A percentile compares a stretch with the other conserved stretches of the same genome.
Evolutionary conservation across 2,113 vertebrate genomes (phyloP).

Genomic region (Muntiacus reevesi): DNA sequence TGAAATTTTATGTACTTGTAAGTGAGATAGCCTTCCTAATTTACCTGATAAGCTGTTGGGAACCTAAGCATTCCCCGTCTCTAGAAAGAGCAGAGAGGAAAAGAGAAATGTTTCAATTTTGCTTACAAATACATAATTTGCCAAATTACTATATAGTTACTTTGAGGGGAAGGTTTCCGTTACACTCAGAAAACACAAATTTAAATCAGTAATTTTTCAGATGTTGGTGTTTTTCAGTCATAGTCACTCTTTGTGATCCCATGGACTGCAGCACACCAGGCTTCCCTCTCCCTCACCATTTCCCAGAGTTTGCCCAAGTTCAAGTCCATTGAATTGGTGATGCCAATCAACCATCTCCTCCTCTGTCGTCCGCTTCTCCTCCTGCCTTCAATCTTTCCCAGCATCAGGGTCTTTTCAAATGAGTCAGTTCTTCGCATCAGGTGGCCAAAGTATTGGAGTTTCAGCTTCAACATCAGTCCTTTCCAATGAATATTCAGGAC

Average conservation of each 20-base stretch:
- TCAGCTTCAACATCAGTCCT: background rate
- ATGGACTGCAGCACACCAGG: background rate
- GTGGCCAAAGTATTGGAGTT: background rate
- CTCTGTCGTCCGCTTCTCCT: background rate
- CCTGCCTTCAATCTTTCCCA: background rate
- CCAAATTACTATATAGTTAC: background rate
- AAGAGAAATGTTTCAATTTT: background rate
- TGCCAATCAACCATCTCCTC: background rate
- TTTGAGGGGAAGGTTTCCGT: background rate
- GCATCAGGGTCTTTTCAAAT: background rate
- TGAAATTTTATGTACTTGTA: background rate
- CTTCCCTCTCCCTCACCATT: background rate
- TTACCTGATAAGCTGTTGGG: background rate
- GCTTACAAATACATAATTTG: background rate
- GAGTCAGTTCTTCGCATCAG: background rate
- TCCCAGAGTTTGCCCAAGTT: background rate
- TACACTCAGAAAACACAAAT: background rate
- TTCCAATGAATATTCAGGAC: background rate
- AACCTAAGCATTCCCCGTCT: background rate
- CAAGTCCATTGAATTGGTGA: background rate
- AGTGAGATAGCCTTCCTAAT: background rate
- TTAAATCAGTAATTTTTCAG: background rate
- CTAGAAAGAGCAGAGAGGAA: background rate
- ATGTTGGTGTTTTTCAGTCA: background rate
- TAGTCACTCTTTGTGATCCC: background rate